phyloP scores from a whole-genome alignment of 2,888 invertebrate species.

The Gymnoscelis rufifasciata region DNA sequence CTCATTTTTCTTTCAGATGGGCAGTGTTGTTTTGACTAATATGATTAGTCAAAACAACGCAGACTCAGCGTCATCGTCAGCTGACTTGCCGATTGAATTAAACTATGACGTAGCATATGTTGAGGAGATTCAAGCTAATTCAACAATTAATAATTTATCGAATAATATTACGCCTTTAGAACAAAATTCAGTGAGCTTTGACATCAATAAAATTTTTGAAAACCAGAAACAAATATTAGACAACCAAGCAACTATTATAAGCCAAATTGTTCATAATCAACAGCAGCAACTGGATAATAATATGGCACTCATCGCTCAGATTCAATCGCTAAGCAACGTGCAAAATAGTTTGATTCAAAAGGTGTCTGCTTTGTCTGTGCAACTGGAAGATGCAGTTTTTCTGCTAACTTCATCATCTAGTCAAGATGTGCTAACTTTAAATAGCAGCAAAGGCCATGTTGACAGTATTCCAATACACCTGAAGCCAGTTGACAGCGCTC shows the following conservation, averaged over 20 bases:
- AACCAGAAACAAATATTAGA: not conserved
- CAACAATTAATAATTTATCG: too few relatives aligned
- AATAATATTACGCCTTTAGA: not conserved
- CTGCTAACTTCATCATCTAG: not conserved
- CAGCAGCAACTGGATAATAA: not conserved
- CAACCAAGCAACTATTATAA: not conserved
- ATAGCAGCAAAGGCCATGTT: not conserved
- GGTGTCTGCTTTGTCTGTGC: not conserved
- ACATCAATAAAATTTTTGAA: not conserved
- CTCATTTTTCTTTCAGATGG: too few relatives aligned
- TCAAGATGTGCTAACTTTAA: not conserved
- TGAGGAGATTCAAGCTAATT: too few relatives aligned
- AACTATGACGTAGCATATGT: too few relatives aligned
- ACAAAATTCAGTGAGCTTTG: not conserved
- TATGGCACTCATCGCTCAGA: not conserved
- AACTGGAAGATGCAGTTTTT: not conserved
- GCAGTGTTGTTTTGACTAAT: too few relatives aligned
- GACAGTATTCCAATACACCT: not conserved
- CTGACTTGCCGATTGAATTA: too few relatives aligned
- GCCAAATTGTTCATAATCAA: not conserved
- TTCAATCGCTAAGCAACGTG: not conserved
- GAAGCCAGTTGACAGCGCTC: not conserved
- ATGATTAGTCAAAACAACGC: too few relatives aligned
- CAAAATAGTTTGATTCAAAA: not conserved
- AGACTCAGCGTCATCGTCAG: too few relatives aligned